Conservation (phyloP, 2,113 vertebrate genomes). For the Pterocles burchelli region DNA sequence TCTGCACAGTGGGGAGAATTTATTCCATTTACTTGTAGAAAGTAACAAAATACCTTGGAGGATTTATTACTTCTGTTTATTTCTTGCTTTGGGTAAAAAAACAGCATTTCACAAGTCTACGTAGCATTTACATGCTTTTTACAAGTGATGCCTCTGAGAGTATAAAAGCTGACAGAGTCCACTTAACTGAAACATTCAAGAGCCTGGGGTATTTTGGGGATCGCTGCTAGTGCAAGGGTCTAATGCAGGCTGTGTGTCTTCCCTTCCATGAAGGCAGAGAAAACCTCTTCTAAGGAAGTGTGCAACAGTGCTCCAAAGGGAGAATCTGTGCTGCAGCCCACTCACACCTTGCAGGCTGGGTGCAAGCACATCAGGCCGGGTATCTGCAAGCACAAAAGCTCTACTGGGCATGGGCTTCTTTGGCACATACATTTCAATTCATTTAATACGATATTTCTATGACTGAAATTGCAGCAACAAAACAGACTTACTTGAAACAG, state of each 20-base stretch:
- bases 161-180: neutral
- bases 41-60: neutral
- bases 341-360: neutral
- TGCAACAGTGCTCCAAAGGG: neutral
- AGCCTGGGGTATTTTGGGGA: neutral
- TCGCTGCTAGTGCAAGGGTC: neutral
- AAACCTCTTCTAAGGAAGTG: neutral
- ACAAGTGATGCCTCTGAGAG: neutral
- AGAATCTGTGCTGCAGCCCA: neutral
- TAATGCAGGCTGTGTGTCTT: neutral
- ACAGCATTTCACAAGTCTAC: neutral
- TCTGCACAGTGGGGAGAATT: neutral
- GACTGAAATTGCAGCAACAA: neutral
- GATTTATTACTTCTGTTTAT: neutral
- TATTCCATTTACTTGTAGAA: neutral
- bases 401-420: neutral
- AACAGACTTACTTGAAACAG: slow-evolving; percentile 89
- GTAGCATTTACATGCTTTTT: neutral
- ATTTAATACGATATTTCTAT: neutral
- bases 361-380: neutral
- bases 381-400: neutral
- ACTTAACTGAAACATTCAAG: neutral
- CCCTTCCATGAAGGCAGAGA: neutral
- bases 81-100: neutral
- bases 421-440: neutral